Conservation (phyloP, 1,140 invertebrate genomes). For the Idris sp. region DNA sequence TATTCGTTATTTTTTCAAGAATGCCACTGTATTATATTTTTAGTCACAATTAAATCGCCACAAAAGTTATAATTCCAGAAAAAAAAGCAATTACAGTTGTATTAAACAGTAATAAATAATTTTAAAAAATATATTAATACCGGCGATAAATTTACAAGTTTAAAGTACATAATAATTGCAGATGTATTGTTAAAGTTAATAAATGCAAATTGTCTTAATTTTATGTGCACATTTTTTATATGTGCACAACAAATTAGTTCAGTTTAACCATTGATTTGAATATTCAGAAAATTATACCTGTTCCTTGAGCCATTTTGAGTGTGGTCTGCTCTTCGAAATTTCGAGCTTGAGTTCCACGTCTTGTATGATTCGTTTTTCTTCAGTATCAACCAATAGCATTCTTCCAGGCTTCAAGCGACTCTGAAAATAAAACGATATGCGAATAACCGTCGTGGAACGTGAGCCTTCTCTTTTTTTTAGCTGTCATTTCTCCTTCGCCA, state of each 20-base stretch:
- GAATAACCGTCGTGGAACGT: constrained; percentile 63
- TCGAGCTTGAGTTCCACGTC: constrained; percentile 95
- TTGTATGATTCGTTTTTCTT: constrained; percentile 92
- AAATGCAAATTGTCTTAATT: no score
- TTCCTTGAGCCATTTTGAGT: constrained; percentile 94
- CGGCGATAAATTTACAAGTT: no score
- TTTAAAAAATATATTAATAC: no score
- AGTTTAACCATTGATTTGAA: neutral
- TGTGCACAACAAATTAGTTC: constrained; percentile 5
- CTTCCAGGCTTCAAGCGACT: constrained; percentile 97
- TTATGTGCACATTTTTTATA: neutral
- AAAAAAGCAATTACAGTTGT: no score
- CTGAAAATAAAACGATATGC: constrained; percentile 80
- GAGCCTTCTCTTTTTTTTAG: constrained; percentile 17
- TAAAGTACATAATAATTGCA: no score
- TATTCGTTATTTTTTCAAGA: constrained; percentile 2
- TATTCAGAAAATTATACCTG: constrained; percentile 81
- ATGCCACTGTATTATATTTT: constrained; percentile 1
- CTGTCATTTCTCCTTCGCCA: neutral
- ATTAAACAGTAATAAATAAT: no score
- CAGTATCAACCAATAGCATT: constrained; percentile 98
- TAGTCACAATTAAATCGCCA: constrained; percentile 14
- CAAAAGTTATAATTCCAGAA: no score
- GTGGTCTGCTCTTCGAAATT: constrained; percentile 92
- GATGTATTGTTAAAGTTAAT: no score